Evolutionary conservation across 2,797 vertebrate species (phyloP).

Genomic region (Garrulus glandarius): DNA sequence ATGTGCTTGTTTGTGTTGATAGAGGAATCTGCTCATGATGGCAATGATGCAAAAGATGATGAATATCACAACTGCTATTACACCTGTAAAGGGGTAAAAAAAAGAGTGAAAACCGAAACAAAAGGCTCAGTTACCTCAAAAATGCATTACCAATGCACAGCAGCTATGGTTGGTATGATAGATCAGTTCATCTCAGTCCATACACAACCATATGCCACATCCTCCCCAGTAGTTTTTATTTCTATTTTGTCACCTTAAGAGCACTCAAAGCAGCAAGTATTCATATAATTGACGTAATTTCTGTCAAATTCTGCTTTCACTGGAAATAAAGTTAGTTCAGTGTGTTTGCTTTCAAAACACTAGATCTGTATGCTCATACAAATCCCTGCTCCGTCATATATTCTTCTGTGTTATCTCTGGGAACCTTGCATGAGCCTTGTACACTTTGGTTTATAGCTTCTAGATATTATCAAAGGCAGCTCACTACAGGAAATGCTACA

Average conservation of each 20-base stretch:
- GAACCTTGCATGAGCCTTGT: background rate
- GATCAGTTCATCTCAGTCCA: background rate
- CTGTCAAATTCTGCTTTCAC: background rate
- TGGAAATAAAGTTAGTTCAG: background rate
- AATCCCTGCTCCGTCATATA: background rate
- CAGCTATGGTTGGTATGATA: background rate
- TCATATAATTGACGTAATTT: background rate
- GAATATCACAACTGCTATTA: constrained; percentile 92
- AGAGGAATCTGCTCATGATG: constrained; percentile 87
- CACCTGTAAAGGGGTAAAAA: constrained; percentile 74
- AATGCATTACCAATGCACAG: background rate
- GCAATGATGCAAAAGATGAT: constrained; percentile 87
- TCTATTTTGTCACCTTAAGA: background rate
- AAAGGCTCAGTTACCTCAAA: background rate
- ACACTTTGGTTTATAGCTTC: background rate
- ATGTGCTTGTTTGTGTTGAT: constrained; percentile 86
- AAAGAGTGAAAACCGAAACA: background rate
- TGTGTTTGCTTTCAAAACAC: background rate
- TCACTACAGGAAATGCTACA: background rate
- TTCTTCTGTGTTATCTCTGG: background rate
- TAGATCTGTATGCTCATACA: background rate
- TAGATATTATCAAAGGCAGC: constrained; percentile 7
- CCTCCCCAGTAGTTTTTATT: background rate
- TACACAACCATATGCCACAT: background rate
- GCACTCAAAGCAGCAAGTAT: background rate